Evolutionary conservation across 2,797 vertebrate genomes (phyloP).

Genomic region (Sphaeramia orbicularis): DNA sequence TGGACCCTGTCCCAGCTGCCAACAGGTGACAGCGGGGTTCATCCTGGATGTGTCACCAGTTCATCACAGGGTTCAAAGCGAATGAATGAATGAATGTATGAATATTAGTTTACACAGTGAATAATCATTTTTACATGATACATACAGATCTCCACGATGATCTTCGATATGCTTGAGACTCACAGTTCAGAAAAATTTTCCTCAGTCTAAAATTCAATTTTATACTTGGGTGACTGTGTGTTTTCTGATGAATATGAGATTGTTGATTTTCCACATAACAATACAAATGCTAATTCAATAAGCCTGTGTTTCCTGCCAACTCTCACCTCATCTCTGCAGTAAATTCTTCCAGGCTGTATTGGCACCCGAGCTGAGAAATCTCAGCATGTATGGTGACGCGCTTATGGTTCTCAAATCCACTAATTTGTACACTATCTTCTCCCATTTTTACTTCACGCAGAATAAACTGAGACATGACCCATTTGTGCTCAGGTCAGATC

Average conservation of each 20-base stretch:
- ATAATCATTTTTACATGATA: too few species aligned
- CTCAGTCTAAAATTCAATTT: conserved; percentile 42
- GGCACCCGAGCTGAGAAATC: conserved; percentile 31
- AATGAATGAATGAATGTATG: too few species aligned
- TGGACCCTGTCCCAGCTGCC: too few species aligned
- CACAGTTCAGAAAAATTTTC: conserved; percentile 31
- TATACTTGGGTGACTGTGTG: conserved; percentile 43
- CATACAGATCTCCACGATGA: neutral
- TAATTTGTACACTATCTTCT: neutral
- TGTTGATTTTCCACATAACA: conserved; percentile 54
- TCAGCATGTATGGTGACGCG: neutral
- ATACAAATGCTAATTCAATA: conserved; percentile 59
- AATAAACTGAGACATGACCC: conserved; percentile 17
- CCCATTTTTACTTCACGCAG: conserved; percentile 14
- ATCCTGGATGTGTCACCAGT: too few species aligned
- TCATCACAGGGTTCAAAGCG: too few species aligned
- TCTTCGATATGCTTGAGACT: conserved; percentile 18
- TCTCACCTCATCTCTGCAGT: conserved; percentile 18
- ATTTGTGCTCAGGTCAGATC: conserved; percentile 19
- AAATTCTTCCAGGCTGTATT: conserved; percentile 36
- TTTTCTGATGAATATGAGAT: conserved; percentile 46
- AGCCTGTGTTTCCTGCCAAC: conserved; percentile 39
- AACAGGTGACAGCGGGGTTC: too few species aligned
- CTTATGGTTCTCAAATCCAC: conserved; percentile 18
- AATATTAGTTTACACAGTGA: too few species aligned